These are phyloP conservation scores for Boloria euphrosyne DNA, from an alignment of 2,888 invertebrate genomes.

Conservation along the genomic window DNA sequence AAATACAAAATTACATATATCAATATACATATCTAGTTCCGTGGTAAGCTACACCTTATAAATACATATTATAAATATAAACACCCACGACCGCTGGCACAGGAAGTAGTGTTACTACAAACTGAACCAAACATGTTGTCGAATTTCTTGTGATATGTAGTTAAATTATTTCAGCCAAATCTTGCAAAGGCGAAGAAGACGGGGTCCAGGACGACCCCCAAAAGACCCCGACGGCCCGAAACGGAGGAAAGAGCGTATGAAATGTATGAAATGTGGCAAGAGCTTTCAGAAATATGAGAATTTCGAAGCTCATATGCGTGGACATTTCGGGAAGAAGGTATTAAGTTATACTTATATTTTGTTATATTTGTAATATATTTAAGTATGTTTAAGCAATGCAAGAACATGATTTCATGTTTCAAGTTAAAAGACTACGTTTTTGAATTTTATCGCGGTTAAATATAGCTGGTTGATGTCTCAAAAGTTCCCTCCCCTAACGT, in stretches of 20 bases:
- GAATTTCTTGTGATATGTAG: background rate
- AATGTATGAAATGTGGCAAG: slow-evolving; percentile 75
- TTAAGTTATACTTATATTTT: background rate
- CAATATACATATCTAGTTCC: no score
- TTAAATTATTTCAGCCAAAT: slow-evolving; percentile 38
- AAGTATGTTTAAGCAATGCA: no score
- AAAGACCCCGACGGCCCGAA: slow-evolving; percentile 43
- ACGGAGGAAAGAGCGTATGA: slow-evolving; percentile 62
- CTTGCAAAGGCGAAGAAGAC: slow-evolving; percentile 50
- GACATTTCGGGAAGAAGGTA: slow-evolving; percentile 79
- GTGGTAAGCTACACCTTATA: no score
- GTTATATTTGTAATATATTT: background rate
- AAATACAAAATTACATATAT: no score
- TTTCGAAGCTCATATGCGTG: slow-evolving; percentile 77
- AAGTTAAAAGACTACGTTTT: no score
- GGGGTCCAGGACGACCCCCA: slow-evolving; percentile 44
- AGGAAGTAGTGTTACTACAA: no score
- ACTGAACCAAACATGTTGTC: background rate
- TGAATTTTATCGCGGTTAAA: no score
- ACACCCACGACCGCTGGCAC: no score
- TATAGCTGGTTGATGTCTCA: no score
- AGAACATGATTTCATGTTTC: no score
- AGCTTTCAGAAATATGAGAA: slow-evolving; percentile 77
- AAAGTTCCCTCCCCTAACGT: no score
- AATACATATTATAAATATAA: no score